Conservation (phyloP, 2,888 invertebrate species). For the Lasioglossum calceatum region DNA sequence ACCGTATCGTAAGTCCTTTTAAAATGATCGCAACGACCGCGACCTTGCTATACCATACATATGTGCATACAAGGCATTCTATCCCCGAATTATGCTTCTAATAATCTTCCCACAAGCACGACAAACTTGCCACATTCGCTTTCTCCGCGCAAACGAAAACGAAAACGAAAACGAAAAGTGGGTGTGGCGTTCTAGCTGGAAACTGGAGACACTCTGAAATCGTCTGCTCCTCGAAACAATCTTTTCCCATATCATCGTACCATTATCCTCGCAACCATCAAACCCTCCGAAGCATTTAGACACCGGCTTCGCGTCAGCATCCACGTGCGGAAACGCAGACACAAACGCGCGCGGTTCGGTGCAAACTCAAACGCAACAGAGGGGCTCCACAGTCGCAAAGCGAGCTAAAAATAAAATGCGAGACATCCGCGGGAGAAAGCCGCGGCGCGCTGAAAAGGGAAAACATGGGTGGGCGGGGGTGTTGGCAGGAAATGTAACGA, state of each 20-base stretch:
- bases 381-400: slow-evolving; percentile 6
- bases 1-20: too few relatives aligned
- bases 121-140: neutral
- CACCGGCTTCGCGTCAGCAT: neutral
- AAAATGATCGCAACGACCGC: neutral
- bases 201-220: neutral
- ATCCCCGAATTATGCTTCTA: neutral
- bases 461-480: neutral
- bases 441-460: neutral
- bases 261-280: neutral
- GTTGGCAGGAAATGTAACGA: neutral
- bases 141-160: neutral
- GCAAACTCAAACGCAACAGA: neutral
- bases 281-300: neutral
- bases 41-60: too few relatives aligned
- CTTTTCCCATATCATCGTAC: neutral
- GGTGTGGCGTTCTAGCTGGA: neutral
- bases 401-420: slow-evolving; percentile 4
- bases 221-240: neutral
- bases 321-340: neutral
- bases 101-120: too few relatives aligned
- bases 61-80: neutral
- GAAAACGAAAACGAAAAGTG: neutral
- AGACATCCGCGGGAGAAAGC: neutral
- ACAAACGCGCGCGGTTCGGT: neutral